Evolutionary conservation across 2,113 vertebrate genomes (phyloP).

Genomic region (Brachirus orientalis): DNA sequence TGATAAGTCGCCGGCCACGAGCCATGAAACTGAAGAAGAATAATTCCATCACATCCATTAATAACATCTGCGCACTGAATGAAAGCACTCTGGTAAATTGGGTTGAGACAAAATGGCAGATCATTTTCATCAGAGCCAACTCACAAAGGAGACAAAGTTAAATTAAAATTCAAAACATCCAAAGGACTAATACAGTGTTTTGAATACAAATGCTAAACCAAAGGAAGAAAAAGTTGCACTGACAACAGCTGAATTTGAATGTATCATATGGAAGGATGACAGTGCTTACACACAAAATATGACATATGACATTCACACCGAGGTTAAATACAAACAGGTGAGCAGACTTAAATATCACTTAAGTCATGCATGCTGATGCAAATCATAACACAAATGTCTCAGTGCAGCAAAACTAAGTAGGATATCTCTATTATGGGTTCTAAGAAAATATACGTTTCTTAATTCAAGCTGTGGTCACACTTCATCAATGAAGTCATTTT

Average conservation of each 20-base stretch:
- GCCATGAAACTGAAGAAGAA: conserved; percentile 38
- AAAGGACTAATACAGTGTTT: not conserved
- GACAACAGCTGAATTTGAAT: not conserved
- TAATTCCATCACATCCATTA: conserved; percentile 27
- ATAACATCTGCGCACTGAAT: conserved; percentile 12
- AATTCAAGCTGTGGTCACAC: too few species aligned
- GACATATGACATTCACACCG: too few species aligned
- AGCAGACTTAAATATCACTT: too few species aligned
- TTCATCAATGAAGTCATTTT: too few species aligned
- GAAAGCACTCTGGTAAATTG: conserved; percentile 34
- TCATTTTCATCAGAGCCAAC: not conserved
- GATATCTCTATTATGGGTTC: too few species aligned
- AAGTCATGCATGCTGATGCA: too few species aligned
- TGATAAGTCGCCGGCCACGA: conserved; percentile 5
- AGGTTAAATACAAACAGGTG: too few species aligned
- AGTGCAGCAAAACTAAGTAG: too few species aligned
- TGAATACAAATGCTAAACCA: not conserved
- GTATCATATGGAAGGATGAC: too few species aligned
- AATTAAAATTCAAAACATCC: not conserved
- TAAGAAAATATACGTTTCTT: too few species aligned
- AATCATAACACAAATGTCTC: too few species aligned
- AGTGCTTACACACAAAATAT: too few species aligned
- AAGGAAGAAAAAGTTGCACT: not conserved
- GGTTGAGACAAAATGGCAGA: conserved; percentile 4
- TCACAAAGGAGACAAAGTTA: conserved; percentile 5